Percentiles rank a stretch among this genome's conserved stretches.
Conservation (phyloP, 2,797 vertebrate species). For the Sciaenops ocellatus region DNA sequence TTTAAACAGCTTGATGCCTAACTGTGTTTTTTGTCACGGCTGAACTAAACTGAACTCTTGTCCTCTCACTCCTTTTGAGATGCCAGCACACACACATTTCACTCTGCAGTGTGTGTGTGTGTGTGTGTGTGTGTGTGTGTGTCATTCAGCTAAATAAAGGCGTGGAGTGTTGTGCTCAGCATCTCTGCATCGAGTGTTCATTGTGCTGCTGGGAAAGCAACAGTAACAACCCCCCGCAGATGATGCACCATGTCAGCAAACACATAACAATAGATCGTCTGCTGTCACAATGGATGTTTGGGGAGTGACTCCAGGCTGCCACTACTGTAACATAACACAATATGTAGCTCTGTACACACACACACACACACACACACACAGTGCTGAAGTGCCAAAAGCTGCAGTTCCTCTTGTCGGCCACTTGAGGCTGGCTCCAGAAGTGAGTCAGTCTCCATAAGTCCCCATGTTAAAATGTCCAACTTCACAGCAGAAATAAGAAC, state of each 20-base stretch:
- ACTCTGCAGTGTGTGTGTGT: slow-evolving; percentile 14
- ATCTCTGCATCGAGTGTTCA: slow-evolving; percentile 65
- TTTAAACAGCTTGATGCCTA: neutral
- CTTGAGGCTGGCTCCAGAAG: too few relatives aligned
- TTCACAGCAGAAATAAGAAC: too few relatives aligned
- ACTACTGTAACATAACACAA: slow-evolving; percentile 50
- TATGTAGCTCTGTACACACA: slow-evolving; percentile 22
- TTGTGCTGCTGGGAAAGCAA: slow-evolving; percentile 68
- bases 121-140: slow-evolving; percentile 30
- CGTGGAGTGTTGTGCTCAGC: slow-evolving; percentile 69
- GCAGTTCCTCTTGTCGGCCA: too few relatives aligned
- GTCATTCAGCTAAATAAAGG: slow-evolving; percentile 68
- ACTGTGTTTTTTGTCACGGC: neutral
- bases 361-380: slow-evolving; percentile 4
- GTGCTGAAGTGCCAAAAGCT: too few relatives aligned
- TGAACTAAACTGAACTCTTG: slow-evolving; percentile 20
- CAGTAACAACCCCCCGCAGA: slow-evolving; percentile 51
- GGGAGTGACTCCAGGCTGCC: slow-evolving; percentile 56
- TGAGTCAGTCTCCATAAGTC: too few relatives aligned
- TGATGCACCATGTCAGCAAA: slow-evolving; percentile 77
- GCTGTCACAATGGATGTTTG: slow-evolving; percentile 59
- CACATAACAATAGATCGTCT: slow-evolving; percentile 72
- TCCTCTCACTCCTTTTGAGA: slow-evolving; percentile 20
- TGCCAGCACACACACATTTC: slow-evolving; percentile 7
- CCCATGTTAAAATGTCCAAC: too few relatives aligned